phyloP scores from a whole-genome alignment of 2,113 vertebrate genomes.

The Scartelaos histophorus region DNA sequence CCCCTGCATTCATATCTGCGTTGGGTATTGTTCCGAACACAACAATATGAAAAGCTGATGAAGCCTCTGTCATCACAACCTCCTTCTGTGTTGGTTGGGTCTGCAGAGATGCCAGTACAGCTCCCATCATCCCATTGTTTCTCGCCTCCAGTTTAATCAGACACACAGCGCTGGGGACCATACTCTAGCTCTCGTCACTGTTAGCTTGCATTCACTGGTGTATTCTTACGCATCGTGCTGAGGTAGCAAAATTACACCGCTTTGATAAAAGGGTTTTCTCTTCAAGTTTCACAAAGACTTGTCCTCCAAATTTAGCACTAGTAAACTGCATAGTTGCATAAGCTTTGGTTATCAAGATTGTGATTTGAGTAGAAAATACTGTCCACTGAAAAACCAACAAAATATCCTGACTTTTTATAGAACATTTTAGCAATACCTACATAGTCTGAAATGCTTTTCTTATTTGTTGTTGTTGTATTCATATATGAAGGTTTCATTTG shows the following conservation, averaged over 20 bases:
- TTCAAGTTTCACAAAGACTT: conserved; percentile 42
- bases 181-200: conserved; percentile 51
- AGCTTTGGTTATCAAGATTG: too few relatives aligned
- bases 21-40: conserved; percentile 47
- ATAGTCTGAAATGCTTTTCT: too few relatives aligned
- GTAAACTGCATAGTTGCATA: not conserved
- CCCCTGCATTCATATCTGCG: conserved; percentile 41
- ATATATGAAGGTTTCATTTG: too few relatives aligned
- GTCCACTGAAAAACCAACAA: too few relatives aligned
- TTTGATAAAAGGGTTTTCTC: conserved; percentile 48
- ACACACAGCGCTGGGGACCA: conserved; percentile 40
- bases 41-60: conserved; percentile 56
- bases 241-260: conserved; percentile 52
- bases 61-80: conserved; percentile 45
- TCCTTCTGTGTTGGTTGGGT: conserved; percentile 36
- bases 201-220: conserved; percentile 48
- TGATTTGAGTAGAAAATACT: too few relatives aligned
- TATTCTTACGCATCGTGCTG: conserved; percentile 43
- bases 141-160: conserved; percentile 53
- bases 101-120: conserved; percentile 43
- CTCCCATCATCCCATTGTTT: conserved; percentile 43
- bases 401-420: too few relatives aligned
- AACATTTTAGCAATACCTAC: too few relatives aligned
- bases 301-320: conserved; percentile 53
- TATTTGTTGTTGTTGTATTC: too few relatives aligned